Conservation (phyloP, 1,140 invertebrate species). For the Brachionus plicatilis region DNA sequence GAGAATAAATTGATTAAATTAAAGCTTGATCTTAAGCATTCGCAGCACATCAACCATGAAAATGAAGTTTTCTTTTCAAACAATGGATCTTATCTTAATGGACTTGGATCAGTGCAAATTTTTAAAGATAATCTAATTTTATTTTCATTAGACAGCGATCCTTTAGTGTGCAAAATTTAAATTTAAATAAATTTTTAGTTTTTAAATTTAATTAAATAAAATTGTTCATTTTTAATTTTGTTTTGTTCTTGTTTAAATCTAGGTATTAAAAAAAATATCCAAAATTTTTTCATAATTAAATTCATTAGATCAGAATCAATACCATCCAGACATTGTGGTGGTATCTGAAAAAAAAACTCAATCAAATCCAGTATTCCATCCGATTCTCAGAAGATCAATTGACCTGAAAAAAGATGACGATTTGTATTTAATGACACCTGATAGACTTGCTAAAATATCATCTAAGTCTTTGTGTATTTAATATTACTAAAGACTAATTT, state of each 20-base stretch:
- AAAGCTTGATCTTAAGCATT: neutral
- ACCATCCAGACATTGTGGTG: constrained; percentile 38
- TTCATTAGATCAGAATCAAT: neutral
- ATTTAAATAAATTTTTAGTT: neutral
- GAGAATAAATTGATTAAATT: constrained; percentile 2
- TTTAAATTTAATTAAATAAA: neutral
- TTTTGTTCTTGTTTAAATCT: no score
- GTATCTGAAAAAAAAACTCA: constrained; percentile 17
- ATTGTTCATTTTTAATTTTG: no score
- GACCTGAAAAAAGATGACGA: constrained; percentile 1
- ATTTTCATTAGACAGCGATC: neutral
- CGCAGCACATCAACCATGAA: neutral
- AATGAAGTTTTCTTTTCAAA: neutral
- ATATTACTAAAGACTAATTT: constrained; percentile 21
- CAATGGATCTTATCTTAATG: constrained; percentile 1
- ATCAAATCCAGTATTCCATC: constrained; percentile 9
- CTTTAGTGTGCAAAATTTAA: neutral
- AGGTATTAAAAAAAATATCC: neutral
- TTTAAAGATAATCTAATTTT: neutral
- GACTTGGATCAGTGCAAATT: neutral
- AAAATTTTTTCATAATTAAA: neutral
- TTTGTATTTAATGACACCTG: neutral
- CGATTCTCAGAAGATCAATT: constrained; percentile 15
- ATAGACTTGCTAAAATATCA: constrained; percentile 9
- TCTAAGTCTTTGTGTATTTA: constrained; percentile 8